Percentiles rank a stretch among this genome's conserved stretches.
These are phyloP conservation scores for Drosophila erecta DNA, from an alignment of 1,140 invertebrate genomes.

Conservation along the genomic window DNA sequence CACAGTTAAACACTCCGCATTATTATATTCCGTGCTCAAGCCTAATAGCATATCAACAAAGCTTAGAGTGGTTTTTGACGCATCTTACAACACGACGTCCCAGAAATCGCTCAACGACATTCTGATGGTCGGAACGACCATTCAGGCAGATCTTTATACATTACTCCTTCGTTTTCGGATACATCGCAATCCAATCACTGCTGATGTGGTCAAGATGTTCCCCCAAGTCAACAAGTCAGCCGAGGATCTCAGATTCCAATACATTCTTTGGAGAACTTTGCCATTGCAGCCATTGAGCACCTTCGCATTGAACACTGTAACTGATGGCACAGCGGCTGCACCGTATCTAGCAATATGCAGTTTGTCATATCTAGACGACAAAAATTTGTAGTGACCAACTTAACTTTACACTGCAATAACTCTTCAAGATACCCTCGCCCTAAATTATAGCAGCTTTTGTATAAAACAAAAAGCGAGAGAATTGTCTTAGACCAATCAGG, in stretches of 20 bases:
- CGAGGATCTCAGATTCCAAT: neutral
- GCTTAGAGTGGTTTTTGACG: constrained; percentile 3
- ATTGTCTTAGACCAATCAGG: too few species aligned
- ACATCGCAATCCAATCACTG: too few species aligned
- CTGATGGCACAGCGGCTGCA: neutral
- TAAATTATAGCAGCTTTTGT: too few species aligned
- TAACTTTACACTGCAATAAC: too few species aligned
- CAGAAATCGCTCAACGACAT: constrained; percentile 1
- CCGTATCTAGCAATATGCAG: neutral
- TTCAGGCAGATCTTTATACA: neutral
- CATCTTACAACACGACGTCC: constrained; percentile 4
- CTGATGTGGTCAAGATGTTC: neutral
- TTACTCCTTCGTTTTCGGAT: too few species aligned
- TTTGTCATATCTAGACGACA: neutral
- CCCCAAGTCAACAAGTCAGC: neutral
- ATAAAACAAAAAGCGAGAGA: too few species aligned
- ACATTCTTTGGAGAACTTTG: neutral
- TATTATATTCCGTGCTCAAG: constrained; percentile 2
- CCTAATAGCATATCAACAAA: constrained; percentile 15
- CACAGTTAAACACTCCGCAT: neutral
- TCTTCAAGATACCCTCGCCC: too few species aligned
- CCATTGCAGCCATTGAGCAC: too few species aligned
- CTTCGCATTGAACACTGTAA: neutral
- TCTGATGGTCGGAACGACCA: neutral
- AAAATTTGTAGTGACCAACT: too few species aligned